A percentile compares a stretch with the other conserved stretches of the same genome.
Evolutionary conservation across 2,113 vertebrate species (phyloP).

Genomic region (Chaenogobius annularis): DNA sequence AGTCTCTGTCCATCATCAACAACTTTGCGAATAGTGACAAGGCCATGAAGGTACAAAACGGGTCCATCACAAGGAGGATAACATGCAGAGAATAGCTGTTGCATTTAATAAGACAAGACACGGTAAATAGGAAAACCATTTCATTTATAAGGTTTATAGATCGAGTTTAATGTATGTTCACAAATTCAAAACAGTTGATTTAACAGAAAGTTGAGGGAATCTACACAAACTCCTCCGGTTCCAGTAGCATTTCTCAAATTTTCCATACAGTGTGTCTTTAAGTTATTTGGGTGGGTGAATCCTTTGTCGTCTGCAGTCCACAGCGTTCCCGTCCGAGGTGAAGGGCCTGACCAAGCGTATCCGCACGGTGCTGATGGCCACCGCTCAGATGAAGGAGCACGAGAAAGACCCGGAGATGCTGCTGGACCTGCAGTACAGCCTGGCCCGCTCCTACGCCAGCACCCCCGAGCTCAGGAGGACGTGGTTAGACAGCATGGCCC

Average conservation of each 20-base stretch:
- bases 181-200: too few relatives aligned
- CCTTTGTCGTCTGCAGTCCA: slow-evolving; percentile 74
- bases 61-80: too few relatives aligned
- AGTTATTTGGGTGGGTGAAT: background rate
- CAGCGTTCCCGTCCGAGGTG: slow-evolving; percentile 91
- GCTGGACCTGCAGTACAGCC: slow-evolving; percentile 94
- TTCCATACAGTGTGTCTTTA: too few relatives aligned
- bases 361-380: slow-evolving; percentile 97
- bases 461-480: slow-evolving; percentile 95
- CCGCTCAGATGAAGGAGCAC: slow-evolving; percentile 96
- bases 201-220: too few relatives aligned
- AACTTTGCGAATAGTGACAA: slow-evolving; percentile 98
- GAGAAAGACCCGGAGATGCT: slow-evolving; percentile 97
- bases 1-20: slow-evolving; percentile 97
- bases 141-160: too few relatives aligned
- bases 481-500: slow-evolving; percentile 97
- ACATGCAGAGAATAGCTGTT: background rate
- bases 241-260: too few relatives aligned
- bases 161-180: too few relatives aligned
- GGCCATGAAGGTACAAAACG: slow-evolving; percentile 87
- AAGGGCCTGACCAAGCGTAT: slow-evolving; percentile 96
- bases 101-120: too few relatives aligned
- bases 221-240: too few relatives aligned
- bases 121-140: too few relatives aligned
- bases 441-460: slow-evolving; percentile 96